Evolutionary conservation across 2,888 invertebrate species (phyloP), one percentile per base, ranked within the genome.

Genomic region (Nomada ruficornis): DNA sequence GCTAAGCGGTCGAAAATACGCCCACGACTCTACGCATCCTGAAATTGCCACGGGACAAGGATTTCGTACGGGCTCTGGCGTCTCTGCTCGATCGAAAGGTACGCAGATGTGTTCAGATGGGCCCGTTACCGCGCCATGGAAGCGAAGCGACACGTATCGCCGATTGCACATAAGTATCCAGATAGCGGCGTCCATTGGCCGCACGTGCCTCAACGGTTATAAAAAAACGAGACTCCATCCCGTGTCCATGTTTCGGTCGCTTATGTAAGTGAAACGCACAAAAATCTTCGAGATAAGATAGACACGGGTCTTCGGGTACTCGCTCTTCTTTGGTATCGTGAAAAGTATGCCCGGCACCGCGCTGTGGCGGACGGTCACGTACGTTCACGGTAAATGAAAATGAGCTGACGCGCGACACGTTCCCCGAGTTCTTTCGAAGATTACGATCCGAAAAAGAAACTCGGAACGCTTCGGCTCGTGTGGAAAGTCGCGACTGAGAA

Each of bases 241-340:
- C n/a, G 20, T 36, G 59, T 65, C 50, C 65, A 44, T 52, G 20
- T 60, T 52, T 59, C 36, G 42, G 59, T 36, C 20, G 13, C 20
- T 59, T 73, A 65, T 50, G n/a, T 36, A 67, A 73, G 54, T 20
- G 26, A 20, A 15, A 44, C 47, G 26, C 23, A 29, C 67, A 20
- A 65, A 50, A 55, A 55, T n/a, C n/a, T 2, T 23, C 23, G 67
- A 47, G 47, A 67, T 67, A 73, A 78, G 65, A 67, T 67, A 62
- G 20, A 60, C 15, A 47, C 20, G 15, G n/a, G 5, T 7, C 18
- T 18, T 4, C 36, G 18, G 15, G 29, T 23, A 13, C 59, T 62
- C n/a, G 62, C 26, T 13, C 13, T 13, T 23, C 13, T 57, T 57
- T 13, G 26, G 26, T 57, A 44, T 20, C 20, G 63, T 15, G 23